Percentiles rank a stretch among this genome's conserved stretches.
phyloP scores from a whole-genome alignment of 2,113 vertebrate genomes.

The Thermophis baileyi region DNA sequence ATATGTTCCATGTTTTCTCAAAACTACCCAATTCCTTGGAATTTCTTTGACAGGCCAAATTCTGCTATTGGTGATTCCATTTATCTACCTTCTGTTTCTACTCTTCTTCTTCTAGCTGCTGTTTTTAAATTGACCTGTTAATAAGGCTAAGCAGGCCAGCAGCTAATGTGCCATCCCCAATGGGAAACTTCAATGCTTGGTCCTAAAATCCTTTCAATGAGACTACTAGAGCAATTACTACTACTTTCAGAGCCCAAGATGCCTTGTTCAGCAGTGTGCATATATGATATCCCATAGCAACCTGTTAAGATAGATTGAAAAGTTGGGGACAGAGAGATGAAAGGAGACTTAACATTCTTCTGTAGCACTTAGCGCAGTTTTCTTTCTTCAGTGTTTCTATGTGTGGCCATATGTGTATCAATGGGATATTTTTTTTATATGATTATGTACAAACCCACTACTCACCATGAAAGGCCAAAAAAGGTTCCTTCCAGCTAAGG shows the following conservation, averaged over 20 bases:
- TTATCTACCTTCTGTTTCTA: not conserved
- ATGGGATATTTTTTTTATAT: not conserved
- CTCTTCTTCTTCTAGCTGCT: not conserved
- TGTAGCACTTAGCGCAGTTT: not conserved
- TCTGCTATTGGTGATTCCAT: not conserved
- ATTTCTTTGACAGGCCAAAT: not conserved
- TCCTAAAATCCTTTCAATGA: not conserved
- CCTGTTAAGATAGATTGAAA: not conserved
- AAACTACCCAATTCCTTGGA: constrained; percentile 9
- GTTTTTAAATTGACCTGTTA: not conserved
- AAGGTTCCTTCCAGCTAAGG: not conserved
- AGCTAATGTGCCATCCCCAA: not conserved
- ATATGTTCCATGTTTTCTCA: constrained; percentile 14
- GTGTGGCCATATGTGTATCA: not conserved
- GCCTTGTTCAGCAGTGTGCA: not conserved
- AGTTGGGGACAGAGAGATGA: not conserved
- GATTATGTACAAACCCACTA: not conserved
- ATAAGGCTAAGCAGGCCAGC: not conserved
- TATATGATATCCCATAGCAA: not conserved
- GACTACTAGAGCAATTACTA: not conserved
- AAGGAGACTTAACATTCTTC: not conserved
- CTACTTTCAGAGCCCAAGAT: not conserved
- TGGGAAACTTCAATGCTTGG: not conserved
- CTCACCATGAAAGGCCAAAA: not conserved
- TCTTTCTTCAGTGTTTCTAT: not conserved